A percentile compares a stretch with the other conserved stretches of the same genome.
Evolutionary conservation across 2,113 vertebrate species (phyloP).

Genomic region (Xenopus laevis): DNA sequence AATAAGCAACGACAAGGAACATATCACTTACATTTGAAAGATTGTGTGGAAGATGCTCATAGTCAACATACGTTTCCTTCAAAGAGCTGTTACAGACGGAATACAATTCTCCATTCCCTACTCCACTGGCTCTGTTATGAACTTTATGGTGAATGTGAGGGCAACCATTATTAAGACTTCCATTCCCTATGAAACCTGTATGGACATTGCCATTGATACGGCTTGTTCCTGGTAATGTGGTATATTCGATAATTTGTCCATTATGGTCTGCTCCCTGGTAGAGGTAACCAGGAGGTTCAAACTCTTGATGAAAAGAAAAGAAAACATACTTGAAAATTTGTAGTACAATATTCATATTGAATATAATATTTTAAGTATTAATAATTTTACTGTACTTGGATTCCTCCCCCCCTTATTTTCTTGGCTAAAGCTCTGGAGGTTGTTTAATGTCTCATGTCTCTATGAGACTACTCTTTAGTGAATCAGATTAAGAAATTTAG

Average conservation of each 20-base stretch:
- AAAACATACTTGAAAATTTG: neutral
- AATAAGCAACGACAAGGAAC: too few species aligned
- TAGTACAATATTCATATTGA: too few species aligned
- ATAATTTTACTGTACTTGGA: too few species aligned
- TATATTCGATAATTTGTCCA: constrained; percentile 80
- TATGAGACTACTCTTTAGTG: too few species aligned
- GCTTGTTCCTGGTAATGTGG: constrained; percentile 67
- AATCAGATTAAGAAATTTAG: too few species aligned
- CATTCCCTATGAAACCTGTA: constrained; percentile 64
- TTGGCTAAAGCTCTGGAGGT: too few species aligned
- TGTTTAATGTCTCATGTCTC: too few species aligned
- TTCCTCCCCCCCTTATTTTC: too few species aligned
- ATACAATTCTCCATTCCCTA: constrained; percentile 69
- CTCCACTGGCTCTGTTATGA: constrained; percentile 62
- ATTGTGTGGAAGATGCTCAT: constrained; percentile 69
- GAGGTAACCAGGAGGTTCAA: constrained; percentile 84
- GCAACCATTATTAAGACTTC: constrained; percentile 69
- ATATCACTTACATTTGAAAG: constrained; percentile 77
- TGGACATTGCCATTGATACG: constrained; percentile 71
- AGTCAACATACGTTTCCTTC: constrained; percentile 65
- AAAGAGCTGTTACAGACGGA: constrained; percentile 57
- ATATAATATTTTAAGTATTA: too few species aligned
- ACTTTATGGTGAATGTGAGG: constrained; percentile 81
- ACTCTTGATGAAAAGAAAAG: constrained; percentile 65
- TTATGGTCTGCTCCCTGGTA: constrained; percentile 80